These are phyloP conservation scores for Drosophila paulistorum DNA, from an alignment of 1,140 invertebrate genomes.

Conservation along the genomic window DNA sequence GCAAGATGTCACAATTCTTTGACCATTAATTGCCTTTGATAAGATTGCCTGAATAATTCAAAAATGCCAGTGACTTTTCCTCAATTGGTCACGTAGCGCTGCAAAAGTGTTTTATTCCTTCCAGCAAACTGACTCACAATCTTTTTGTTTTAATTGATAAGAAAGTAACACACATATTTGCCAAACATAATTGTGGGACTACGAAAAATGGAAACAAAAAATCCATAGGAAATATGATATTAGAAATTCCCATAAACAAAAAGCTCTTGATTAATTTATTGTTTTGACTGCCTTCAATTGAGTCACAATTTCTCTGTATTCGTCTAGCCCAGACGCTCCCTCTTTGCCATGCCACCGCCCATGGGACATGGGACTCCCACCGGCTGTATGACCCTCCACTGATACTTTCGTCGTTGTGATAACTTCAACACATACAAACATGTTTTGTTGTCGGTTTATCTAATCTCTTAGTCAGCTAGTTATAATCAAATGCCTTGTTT, in stretches of 20 bases:
- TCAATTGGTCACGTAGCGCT: constrained; percentile 68
- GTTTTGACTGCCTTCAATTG: constrained; percentile 11
- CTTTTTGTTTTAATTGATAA: background rate
- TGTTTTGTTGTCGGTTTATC: constrained; percentile 37
- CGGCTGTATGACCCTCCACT: background rate
- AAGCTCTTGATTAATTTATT: constrained; percentile 12
- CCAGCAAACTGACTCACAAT: constrained; percentile 17
- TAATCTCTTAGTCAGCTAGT: constrained; percentile 47
- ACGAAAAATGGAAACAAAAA: too few relatives aligned
- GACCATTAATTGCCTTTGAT: constrained; percentile 27
- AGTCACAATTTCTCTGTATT: constrained; percentile 23
- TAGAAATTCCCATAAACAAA: constrained; percentile 9
- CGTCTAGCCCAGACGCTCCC: background rate
- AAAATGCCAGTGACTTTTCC: constrained; percentile 4
- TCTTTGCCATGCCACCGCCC: background rate
- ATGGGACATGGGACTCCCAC: background rate
- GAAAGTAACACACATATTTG: background rate
- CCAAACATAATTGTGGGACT: background rate
- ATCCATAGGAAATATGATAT: background rate
- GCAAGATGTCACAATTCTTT: background rate
- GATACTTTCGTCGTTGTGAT: background rate
- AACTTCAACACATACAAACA: background rate
- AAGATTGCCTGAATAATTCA: constrained; percentile 34
- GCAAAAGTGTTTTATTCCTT: background rate
- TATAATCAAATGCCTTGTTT: constrained; percentile 45